phyloP scores from a whole-genome alignment of 2,888 invertebrate genomes.

The Cactoblastis cactorum region DNA sequence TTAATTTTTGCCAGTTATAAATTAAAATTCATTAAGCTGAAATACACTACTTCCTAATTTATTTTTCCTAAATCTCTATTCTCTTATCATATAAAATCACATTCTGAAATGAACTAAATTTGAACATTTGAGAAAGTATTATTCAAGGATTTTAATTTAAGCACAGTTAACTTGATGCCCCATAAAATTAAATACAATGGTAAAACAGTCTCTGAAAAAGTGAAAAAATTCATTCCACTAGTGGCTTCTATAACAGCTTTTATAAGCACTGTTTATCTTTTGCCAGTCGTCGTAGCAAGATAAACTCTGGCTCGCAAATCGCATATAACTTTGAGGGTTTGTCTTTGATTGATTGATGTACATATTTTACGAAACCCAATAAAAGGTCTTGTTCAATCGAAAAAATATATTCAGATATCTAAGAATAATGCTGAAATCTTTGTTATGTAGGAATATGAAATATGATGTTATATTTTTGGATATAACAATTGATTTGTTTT shows the following conservation, averaged over 20 bases:
- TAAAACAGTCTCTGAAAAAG: conserved; percentile 3
- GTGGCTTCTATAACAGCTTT: conserved; percentile 38
- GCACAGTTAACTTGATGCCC: too few relatives aligned
- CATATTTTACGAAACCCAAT: conserved; percentile 11
- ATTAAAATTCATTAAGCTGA: too few relatives aligned
- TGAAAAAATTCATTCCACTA: conserved; percentile 7
- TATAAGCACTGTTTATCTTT: conserved; percentile 48
- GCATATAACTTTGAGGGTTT: conserved; percentile 39
- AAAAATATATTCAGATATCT: conserved; percentile 3
- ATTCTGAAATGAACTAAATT: too few relatives aligned
- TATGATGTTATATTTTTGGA: not conserved
- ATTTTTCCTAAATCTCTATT: too few relatives aligned
- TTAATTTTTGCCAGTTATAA: too few relatives aligned
- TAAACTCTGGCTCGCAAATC: conserved; percentile 47
- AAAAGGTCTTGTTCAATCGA: not conserved
- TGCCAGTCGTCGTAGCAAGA: conserved; percentile 40
- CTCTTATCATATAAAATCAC: too few relatives aligned
- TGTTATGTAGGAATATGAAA: not conserved
- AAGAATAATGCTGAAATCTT: not conserved
- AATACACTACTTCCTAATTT: too few relatives aligned
- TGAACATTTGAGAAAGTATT: too few relatives aligned
- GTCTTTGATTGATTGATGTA: conserved; percentile 40
- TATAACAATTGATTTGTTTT: too few relatives aligned
- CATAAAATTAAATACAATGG: not conserved
- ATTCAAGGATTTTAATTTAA: too few relatives aligned